Evolutionary conservation across 2,797 vertebrate species (phyloP).

Genomic region (Molossus alvarezi): DNA sequence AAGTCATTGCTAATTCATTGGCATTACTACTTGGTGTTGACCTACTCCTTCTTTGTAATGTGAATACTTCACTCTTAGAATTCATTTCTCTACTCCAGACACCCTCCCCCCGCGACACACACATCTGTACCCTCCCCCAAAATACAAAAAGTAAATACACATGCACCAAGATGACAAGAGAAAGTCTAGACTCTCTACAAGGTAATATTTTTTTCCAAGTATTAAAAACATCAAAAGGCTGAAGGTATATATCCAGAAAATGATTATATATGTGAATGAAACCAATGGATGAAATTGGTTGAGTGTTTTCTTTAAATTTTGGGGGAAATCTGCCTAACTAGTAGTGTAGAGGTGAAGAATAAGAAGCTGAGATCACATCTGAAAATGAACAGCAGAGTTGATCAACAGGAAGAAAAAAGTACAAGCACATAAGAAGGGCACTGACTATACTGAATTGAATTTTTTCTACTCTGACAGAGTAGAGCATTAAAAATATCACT

Average conservation of each 20-base stretch:
- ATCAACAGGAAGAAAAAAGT: neutral
- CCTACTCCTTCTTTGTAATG: neutral
- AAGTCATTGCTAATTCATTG: neutral
- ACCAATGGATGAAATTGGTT: neutral
- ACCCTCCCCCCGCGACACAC: neutral
- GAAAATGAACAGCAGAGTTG: neutral
- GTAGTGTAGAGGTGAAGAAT: neutral
- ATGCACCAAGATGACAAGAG: neutral
- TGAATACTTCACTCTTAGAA: neutral
- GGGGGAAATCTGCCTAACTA: neutral
- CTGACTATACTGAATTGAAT: neutral
- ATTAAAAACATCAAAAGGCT: conserved; percentile 17
- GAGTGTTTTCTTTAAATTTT: conserved; percentile 21
- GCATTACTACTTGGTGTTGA: neutral
- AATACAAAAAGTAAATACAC: neutral
- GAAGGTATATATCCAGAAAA: conserved; percentile 37
- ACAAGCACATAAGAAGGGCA: neutral
- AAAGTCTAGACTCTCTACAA: neutral
- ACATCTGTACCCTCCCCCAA: neutral
- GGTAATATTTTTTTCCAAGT: conserved; percentile 11
- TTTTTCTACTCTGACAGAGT: neutral
- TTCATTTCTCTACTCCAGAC: neutral
- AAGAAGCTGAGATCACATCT: neutral
- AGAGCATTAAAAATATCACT: neutral
- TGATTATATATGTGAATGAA: neutral